Percentiles rank a stretch among this genome's conserved stretches.
Conservation (phyloP, 2,797 vertebrate genomes). For the Danio choprae region DNA sequence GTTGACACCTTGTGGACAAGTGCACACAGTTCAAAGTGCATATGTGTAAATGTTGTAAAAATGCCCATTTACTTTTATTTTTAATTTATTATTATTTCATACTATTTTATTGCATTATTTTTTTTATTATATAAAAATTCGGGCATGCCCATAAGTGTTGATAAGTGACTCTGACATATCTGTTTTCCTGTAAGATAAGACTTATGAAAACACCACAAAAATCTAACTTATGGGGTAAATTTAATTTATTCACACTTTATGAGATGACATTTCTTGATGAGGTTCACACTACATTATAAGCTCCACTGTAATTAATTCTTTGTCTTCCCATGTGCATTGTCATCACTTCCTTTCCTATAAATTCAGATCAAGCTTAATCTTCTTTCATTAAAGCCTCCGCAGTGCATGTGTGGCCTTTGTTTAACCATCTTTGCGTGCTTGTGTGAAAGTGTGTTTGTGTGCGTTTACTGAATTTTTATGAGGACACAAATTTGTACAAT, state of each 20-base stretch:
- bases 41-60: no score
- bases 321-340: neutral
- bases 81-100: no score
- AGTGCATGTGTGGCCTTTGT: slow-evolving; percentile 31
- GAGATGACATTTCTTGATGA: neutral
- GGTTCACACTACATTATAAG: neutral
- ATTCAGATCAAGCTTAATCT: neutral
- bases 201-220: neutral
- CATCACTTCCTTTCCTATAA: neutral
- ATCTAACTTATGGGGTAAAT: neutral
- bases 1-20: no score
- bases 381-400: neutral
- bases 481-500: no score
- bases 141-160: neutral
- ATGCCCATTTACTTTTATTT: no score
- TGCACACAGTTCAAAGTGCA: no score
- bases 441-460: neutral
- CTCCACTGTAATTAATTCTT: neutral
- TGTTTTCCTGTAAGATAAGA: neutral
- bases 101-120: no score
- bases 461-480: no score
- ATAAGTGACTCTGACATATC: neutral
- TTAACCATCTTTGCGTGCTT: neutral
- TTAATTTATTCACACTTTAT: no score
- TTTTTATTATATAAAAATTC: neutral